Conservation (phyloP, 2,113 vertebrate genomes). For the Barnardius zonarius region DNA sequence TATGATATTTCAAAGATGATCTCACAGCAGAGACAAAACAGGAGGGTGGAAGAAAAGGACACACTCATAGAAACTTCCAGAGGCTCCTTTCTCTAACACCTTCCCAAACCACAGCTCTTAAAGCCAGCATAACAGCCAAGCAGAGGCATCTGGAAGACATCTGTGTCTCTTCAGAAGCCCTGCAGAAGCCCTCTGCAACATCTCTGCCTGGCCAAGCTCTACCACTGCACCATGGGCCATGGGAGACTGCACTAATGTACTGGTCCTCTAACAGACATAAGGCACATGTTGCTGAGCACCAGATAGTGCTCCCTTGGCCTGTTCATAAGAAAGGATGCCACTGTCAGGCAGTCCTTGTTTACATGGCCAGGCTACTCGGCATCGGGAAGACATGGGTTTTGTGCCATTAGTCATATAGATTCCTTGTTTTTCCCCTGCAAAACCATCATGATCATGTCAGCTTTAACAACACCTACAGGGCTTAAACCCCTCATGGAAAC, state of each 20-base stretch:
- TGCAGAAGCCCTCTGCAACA: background rate
- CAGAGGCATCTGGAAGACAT: background rate
- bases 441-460: background rate
- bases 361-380: background rate
- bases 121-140: background rate
- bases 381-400: background rate
- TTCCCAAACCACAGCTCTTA: background rate
- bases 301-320: background rate
- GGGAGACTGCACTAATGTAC: accelerated
- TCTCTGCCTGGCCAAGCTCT: background rate
- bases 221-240: background rate
- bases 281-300: background rate
- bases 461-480: background rate
- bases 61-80: background rate
- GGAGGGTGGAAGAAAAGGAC: background rate
- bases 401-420: background rate
- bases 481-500: background rate
- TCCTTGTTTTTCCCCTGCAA: background rate
- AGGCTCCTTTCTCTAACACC: background rate
- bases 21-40: background rate
- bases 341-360: background rate
- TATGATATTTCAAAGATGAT: background rate
- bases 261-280: background rate
- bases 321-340: background rate
- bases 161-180: background rate